Percentiles rank a stretch among this genome's conserved stretches.
phyloP scores from a whole-genome alignment of 1,140 invertebrate genomes.

The Spodoptera litura region DNA sequence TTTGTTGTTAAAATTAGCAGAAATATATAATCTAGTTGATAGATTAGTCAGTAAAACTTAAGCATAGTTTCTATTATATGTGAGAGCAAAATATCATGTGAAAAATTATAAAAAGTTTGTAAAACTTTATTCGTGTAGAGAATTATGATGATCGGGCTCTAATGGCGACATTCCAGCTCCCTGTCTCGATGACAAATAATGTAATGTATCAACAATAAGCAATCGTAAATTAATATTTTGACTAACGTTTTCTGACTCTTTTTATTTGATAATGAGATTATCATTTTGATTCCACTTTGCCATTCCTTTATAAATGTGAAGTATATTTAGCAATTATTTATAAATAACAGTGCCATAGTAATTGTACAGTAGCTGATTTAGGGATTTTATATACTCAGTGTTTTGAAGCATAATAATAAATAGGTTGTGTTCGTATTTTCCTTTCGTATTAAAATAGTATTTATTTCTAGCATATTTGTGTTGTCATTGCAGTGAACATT shows the following conservation, averaged over 20 bases:
- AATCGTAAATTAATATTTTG: slow-evolving; percentile 42
- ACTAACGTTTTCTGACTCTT: slow-evolving; percentile 30
- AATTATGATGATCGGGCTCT: slow-evolving; percentile 26
- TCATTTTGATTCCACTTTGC: slow-evolving; percentile 47
- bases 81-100: slow-evolving; percentile 25
- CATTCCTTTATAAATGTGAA: slow-evolving; percentile 48
- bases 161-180: slow-evolving; percentile 29
- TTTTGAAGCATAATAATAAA: slow-evolving; percentile 21
- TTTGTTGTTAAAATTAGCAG: slow-evolving; percentile 63
- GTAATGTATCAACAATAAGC: slow-evolving; percentile 33
- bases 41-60: slow-evolving; percentile 53
- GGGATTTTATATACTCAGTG: slow-evolving; percentile 40
- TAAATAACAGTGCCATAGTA: slow-evolving; percentile 60
- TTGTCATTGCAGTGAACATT: slow-evolving; percentile 14
- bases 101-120: slow-evolving; percentile 40
- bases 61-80: slow-evolving; percentile 34
- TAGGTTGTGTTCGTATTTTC: slow-evolving; percentile 34
- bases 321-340: slow-evolving; percentile 40
- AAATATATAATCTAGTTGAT: slow-evolving; percentile 62
- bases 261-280: slow-evolving; percentile 44
- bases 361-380: slow-evolving; percentile 56
- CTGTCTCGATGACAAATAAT: slow-evolving; percentile 18
- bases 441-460: slow-evolving; percentile 21
- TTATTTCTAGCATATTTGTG: slow-evolving; percentile 38
- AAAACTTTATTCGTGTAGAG: slow-evolving; percentile 36